phyloP scores from a whole-genome alignment of 2,797 vertebrate species.

The Yasuhikotakia modesta region DNA sequence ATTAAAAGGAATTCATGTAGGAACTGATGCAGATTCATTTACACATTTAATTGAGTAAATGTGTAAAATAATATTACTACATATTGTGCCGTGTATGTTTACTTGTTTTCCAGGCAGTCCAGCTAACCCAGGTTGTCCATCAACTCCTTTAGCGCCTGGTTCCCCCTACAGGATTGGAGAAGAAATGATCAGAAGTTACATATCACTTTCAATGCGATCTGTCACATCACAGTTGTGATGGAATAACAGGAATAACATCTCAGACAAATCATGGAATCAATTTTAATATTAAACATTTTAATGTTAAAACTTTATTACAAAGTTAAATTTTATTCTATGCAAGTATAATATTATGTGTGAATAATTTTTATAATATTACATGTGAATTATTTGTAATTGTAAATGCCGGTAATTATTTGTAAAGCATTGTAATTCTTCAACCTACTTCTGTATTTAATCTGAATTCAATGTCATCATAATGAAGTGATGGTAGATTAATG shows the following conservation, averaged over 20 bases:
- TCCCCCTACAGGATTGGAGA: conserved; percentile 73
- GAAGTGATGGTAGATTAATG: neutral
- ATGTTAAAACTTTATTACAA: too few relatives aligned
- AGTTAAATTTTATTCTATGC: too few relatives aligned
- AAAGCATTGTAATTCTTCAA: neutral
- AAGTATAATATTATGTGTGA: neutral
- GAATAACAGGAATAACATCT: neutral
- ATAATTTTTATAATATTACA: too few relatives aligned
- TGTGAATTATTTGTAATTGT: too few relatives aligned
- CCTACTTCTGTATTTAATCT: neutral
- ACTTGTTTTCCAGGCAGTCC: conserved; percentile 77
- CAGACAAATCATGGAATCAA: neutral
- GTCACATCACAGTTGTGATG: neutral
- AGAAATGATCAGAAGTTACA: conserved; percentile 15
- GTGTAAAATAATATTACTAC: neutral
- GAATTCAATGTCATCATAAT: conserved; percentile 1
- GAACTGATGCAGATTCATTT: neutral
- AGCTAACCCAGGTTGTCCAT: conserved; percentile 74
- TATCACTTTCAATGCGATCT: neutral
- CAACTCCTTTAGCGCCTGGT: conserved; percentile 70
- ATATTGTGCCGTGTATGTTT: conserved; percentile 51
- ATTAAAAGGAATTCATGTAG: neutral
- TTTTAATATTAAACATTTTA: neutral
- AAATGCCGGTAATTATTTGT: neutral
- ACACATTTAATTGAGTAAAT: neutral